Evolutionary conservation across 1,140 invertebrate genomes (phyloP).

Genomic region (Aphis gossypii): DNA sequence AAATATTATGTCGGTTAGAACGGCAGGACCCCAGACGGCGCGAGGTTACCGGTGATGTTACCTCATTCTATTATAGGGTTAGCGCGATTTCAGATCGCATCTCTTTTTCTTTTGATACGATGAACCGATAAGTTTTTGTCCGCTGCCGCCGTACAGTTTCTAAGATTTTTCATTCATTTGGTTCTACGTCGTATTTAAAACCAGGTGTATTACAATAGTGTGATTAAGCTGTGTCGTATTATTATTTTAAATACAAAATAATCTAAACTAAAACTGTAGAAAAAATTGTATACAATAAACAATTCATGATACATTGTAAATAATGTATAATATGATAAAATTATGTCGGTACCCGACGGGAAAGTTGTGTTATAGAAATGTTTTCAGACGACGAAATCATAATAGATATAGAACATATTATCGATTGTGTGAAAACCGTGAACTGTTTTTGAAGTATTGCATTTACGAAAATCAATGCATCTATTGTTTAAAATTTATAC

Average conservation of each 20-base stretch:
- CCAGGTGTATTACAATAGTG: not conserved
- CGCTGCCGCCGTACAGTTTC: not conserved
- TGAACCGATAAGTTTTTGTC: not conserved
- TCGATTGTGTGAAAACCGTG: not conserved
- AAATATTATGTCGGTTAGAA: conserved; percentile 39
- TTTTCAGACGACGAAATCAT: not conserved
- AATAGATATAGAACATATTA: not conserved
- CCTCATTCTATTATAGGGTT: not conserved
- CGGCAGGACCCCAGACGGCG: not conserved
- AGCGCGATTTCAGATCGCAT: not conserved
- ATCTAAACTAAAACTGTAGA: not conserved
- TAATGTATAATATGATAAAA: not conserved
- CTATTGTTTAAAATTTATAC: not conserved
- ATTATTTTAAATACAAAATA: not conserved
- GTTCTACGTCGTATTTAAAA: not conserved
- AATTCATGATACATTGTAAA: not conserved
- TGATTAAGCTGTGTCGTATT: not conserved
- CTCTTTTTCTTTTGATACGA: not conserved
- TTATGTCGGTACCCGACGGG: not conserved
- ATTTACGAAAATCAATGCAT: not conserved
- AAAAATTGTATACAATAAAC: not conserved
- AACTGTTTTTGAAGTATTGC: not conserved
- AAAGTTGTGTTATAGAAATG: not conserved
- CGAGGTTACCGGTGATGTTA: not conserved
- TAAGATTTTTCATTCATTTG: not conserved